Evolutionary conservation across 1,140 invertebrate species (phyloP), one percentile per base, ranked within the genome.

Genomic region (Leptinotarsa undecemlineata): DNA sequence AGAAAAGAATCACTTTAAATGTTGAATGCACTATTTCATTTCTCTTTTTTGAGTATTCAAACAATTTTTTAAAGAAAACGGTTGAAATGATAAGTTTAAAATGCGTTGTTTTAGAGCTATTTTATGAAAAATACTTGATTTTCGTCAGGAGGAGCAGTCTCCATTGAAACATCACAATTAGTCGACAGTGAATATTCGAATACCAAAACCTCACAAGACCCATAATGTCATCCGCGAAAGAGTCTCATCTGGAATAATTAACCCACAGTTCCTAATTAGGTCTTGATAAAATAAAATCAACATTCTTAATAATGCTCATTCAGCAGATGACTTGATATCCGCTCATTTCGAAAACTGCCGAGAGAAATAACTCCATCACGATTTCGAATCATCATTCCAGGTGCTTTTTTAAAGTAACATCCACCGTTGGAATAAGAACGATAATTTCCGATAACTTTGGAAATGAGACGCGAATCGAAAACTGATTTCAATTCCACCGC

Each of bases 391-490:
- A 64, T 20, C 63, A 21, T 20, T 64, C 20, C 21, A 64, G 63
- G 20, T 21, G 63, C 63, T 70, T 68, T 68, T 68, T 70, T 21
- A 57, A 70, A 70, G 33, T 70, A 60, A 70, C 33, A 60, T 70
- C 62, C 33, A 17, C 68, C 76, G 75, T 64, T 42, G 61, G 48
- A 79, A 76, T 81, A 82, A 80, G 77, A 76, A 76, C 78, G 76
- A 69, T 74, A 81, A 82, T 82, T 82, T 82, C 81, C 81, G 81
- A 72, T 72, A 77, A 82, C 75, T 79, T 81, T 82, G 81, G 81
- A 82, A 82, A 82, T 82, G 81, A 82, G 78, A 75, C 74, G 67
- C 78, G 81, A 79, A 81, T 80, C 78, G 79, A 75, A 81, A 81
- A 79, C 76, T 76, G 76, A 81, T 81, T 81, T 80, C 78, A 76